These are phyloP conservation scores for Brachyrhaphis roseni DNA, from an alignment of 2,797 vertebrate genomes.

Conservation along the genomic window DNA sequence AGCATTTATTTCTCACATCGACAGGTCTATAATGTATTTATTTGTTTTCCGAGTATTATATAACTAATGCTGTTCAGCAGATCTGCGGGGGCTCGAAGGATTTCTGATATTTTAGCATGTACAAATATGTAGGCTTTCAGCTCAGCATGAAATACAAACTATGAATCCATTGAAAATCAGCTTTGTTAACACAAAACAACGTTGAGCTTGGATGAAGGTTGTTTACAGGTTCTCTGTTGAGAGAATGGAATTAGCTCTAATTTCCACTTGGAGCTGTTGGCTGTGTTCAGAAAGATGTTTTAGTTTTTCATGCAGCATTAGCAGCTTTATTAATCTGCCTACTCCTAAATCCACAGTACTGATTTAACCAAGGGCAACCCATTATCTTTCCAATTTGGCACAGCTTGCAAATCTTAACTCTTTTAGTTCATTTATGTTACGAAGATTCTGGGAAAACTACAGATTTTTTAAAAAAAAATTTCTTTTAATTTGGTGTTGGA, in stretches of 20 bases:
- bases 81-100: background rate
- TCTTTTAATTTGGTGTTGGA: background rate
- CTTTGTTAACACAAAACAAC: background rate
- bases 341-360: constrained; percentile 40
- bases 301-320: constrained; percentile 48
- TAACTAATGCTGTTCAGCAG: background rate
- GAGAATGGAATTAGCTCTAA: background rate
- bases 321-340: constrained; percentile 48
- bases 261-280: constrained; percentile 10
- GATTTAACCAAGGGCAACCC: constrained; percentile 38
- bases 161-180: background rate
- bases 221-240: background rate
- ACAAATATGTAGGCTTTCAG: background rate
- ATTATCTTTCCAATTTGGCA: background rate
- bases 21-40: background rate
- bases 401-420: constrained; percentile 16
- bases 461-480: background rate
- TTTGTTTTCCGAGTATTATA: background rate
- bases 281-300: constrained; percentile 54
- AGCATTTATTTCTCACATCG: background rate
- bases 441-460: constrained; percentile 7
- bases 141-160: background rate
- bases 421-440: constrained; percentile 33
- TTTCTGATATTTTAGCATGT: background rate
- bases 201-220: background rate